A percentile compares a stretch with the other conserved stretches of the same genome.
Evolutionary conservation across 2,113 vertebrate species (phyloP).

Genomic region (Daubentonia madagascariensis): DNA sequence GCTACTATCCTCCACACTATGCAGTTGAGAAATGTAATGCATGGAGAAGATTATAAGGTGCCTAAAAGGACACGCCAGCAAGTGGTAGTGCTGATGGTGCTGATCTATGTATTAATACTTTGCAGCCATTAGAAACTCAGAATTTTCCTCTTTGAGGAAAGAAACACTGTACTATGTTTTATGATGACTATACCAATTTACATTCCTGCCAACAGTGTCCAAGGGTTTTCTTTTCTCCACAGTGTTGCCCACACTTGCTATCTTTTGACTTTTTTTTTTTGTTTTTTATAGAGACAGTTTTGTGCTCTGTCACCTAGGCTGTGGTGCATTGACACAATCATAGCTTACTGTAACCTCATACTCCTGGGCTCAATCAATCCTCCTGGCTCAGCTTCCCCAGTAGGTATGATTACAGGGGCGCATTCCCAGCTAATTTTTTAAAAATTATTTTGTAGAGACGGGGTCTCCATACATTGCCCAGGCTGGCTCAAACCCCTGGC

Average conservation of each 20-base stretch:
- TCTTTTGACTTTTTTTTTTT: no score
- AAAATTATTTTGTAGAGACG: no score
- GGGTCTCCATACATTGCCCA: no score
- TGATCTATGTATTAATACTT: not conserved
- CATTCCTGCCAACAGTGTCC: not conserved
- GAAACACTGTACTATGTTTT: not conserved
- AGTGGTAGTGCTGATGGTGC: not conserved
- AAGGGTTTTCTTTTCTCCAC: not conserved
- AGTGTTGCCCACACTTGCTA: not conserved
- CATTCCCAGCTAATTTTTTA: no score
- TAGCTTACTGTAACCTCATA: no score
- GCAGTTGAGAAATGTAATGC: not conserved
- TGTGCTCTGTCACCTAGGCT: no score
- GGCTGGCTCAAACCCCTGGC: no score
- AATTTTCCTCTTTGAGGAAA: not conserved
- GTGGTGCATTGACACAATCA: no score
- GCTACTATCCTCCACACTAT: not conserved
- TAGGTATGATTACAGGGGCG: no score
- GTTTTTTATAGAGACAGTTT: no score
- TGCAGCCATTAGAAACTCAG: not conserved
- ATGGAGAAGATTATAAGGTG: not conserved
- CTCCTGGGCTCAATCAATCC: no score
- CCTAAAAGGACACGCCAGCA: not conserved
- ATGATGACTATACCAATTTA: not conserved
- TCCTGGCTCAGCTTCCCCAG: no score